Evolutionary conservation across 2,888 invertebrate species (phyloP), one percentile per base, ranked within the genome.

Genomic region (Laspeyria flexula): DNA sequence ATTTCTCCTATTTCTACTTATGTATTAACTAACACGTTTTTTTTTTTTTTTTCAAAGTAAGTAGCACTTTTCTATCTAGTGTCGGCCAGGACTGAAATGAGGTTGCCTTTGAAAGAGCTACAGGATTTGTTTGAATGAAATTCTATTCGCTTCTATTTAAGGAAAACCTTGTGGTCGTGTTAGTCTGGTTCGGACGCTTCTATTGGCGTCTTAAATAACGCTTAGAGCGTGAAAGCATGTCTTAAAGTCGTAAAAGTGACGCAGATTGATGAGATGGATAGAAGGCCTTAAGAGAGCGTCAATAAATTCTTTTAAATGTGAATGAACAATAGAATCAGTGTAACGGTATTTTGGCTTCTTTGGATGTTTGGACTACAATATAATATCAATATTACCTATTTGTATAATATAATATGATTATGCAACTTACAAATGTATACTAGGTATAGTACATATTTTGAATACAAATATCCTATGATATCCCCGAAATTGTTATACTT

Each of bases 1-100:
- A 66, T 66, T 46, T 43, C 33, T 42, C 46, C 44, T 49, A 52
- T 53, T 70, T 70, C 49, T 55, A 50, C 52, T 49, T 53, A 65
- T 49, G 61, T 61, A 45, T 54, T 53, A 49, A 53, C 54, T 41
- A 49, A 55, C 52, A 33, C 42, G n/a, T 11, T 18, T 38, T 43
- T 30, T 31, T 29, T 55, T 48, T 49, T 31, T 31, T 29, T 45
- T 48, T 45, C 33, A 34, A 16, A 50, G 39, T 43, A 13, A 27
- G 15, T 40, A n/a, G n/a, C 37, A 15, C 33, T 40, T 12, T 40
- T 37, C 30, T 21, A 35, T 47, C 18, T 6, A 13, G 13, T 21
- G 11, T 45, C 25, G 13, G 34, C 7, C 25, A 35, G 13, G 5
- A n/a, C 9, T 48, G 12, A 31, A 7, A 18, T 25, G 10, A 23